Evolutionary conservation across 2,888 invertebrate species (phyloP), one percentile per base, ranked within the genome.

Genomic region (Leptopilina myrica): DNA sequence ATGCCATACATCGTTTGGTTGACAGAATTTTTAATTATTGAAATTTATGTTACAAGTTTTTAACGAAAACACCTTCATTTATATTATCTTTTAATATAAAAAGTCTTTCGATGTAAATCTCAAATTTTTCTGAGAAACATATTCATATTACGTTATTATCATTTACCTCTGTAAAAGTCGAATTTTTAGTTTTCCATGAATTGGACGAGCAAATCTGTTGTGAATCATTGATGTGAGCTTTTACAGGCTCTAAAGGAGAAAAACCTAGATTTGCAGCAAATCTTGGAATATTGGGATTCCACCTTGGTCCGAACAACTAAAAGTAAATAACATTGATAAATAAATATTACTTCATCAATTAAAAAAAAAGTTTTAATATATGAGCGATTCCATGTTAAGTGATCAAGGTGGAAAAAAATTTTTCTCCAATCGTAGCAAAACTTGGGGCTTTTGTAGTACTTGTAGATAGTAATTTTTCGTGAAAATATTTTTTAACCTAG

Each of bases 191-290:
- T 78, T 87, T 89, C 77, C 79, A 87, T 1, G 40, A 20, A 76
- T 66, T 86, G 1, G 84, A 79, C 14, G 76, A 43, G n/a, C 77
- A 65, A 26, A 80, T 73, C 46, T 85, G 85, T 76, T 88, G 90
- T 5, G 78, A 15, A 33, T 89, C 91, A 26, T 76, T 82, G 77
- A 90, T 82, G 77, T 90, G 82, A 91, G 94, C 93, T 92, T 95
- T 96, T 80, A 95, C 93, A 5, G 97, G 97, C 89, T 96, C 96
- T 40, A 97, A 92, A 2, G 97, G 97, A 83, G 95, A 94, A 84
- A 95, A 93, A 84, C 96, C 95, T 82, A 98, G 93, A 90, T 96
- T 97, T n/a, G 96, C 95, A 64, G 97, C 97, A 93, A 96, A 98
- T 91, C 95, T 95, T 69, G 98, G 98, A 93, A 97, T 95, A 78